These are phyloP conservation scores for Sipha maydis DNA, from an alignment of 2,888 invertebrate species.

Conservation along the genomic window DNA sequence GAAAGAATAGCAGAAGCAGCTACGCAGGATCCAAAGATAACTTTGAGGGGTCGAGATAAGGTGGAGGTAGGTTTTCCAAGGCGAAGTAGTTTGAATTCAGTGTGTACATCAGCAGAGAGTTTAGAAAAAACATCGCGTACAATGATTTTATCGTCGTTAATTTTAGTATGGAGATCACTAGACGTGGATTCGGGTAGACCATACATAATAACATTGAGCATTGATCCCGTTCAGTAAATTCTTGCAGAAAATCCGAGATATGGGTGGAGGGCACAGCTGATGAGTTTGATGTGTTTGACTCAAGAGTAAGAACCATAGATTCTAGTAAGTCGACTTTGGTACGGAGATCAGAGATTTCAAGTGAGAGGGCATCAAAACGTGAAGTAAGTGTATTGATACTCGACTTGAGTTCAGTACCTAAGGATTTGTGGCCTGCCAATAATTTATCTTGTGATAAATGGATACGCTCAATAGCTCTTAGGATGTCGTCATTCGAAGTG, in stretches of 20 bases:
- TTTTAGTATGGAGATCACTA: not conserved
- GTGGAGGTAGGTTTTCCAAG: conserved; percentile 1
- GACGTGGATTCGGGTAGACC: conserved; percentile 13
- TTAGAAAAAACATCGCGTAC: not conserved
- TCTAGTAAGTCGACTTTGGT: no score
- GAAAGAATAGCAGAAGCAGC: conserved; percentile 8
- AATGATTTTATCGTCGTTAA: not conserved
- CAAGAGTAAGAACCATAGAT: not conserved
- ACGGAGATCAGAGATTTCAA: not conserved
- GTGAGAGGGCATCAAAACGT: not conserved
- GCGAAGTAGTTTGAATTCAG: conserved; percentile 1
- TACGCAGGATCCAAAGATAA: not conserved
- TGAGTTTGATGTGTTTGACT: conserved; percentile 2
- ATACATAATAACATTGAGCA: conserved; percentile 4
- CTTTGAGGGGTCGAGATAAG: not conserved
- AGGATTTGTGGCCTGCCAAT: conserved; percentile 5
- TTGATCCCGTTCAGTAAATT: conserved; percentile 23
- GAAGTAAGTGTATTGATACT: not conserved
- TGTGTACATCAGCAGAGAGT: not conserved
- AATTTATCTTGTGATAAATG: conserved; percentile 27
- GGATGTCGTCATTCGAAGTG: conserved; percentile 10
- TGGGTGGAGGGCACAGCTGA: not conserved
- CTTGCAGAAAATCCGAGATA: not conserved
- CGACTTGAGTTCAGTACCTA: conserved; percentile 1
- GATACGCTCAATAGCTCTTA: conserved; percentile 11